Percentiles rank a stretch among this genome's conserved stretches.
Conservation (phyloP, 2,113 vertebrate species). For the Aix galericulata region DNA sequence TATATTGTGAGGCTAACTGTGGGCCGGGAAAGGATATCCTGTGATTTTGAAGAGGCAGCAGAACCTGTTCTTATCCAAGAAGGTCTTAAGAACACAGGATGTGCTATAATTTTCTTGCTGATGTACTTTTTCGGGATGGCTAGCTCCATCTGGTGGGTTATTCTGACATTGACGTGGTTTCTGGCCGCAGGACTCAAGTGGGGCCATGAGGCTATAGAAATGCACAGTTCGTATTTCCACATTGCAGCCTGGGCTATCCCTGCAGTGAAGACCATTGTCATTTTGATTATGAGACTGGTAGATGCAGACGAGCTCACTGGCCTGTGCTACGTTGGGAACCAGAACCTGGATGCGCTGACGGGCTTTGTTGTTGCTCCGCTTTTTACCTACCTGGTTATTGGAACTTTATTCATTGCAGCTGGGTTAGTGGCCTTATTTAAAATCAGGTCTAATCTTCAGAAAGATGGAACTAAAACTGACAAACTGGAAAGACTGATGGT, state of each 20-base stretch:
- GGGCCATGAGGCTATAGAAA: conserved; percentile 98
- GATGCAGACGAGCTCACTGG: conserved; percentile 95
- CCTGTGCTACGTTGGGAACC: conserved; percentile 95
- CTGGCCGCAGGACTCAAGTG: conserved; percentile 96
- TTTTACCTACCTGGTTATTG: conserved; percentile 95
- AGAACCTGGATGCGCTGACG: conserved; percentile 93
- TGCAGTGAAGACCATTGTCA: conserved; percentile 96
- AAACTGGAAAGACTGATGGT: conserved; percentile 98
- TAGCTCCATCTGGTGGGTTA: conserved; percentile 99
- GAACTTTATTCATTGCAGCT: conserved; percentile 95
- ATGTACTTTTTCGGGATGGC: conserved; percentile 99
- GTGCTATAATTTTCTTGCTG: conserved; percentile 98
- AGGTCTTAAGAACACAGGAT: conserved; percentile 98
- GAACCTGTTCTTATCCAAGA: conserved; percentile 97
- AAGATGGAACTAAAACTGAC: conserved; percentile 98
- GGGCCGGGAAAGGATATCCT: conserved; percentile 97
- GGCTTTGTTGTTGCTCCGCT: conserved; percentile 96
- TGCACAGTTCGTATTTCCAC: conserved; percentile 99
- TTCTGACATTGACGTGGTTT: conserved; percentile 98
- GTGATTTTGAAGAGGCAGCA: conserved; percentile 94
- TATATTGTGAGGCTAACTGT: conserved; percentile 96
- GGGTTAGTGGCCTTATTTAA: conserved; percentile 97
- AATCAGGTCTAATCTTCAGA: conserved; percentile 98
- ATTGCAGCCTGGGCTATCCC: conserved; percentile 99
- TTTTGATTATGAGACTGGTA: conserved; percentile 96